Percentiles rank a stretch among this genome's conserved stretches.
Conservation (phyloP, 2,797 vertebrate species). For the Sciurus vulgaris region DNA sequence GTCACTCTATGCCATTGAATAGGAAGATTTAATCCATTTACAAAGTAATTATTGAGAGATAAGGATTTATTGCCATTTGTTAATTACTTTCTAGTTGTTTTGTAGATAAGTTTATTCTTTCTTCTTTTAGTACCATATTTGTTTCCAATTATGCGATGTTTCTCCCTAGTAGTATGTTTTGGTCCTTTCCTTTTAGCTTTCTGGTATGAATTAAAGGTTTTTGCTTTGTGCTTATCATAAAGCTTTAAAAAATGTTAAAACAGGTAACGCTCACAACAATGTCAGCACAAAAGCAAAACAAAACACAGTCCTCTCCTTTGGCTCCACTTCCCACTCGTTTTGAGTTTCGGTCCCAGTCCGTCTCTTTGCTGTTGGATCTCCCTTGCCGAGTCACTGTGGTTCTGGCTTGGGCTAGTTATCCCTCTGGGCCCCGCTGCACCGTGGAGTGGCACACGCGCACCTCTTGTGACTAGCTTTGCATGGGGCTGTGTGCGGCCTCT, state of each 20-base stretch:
- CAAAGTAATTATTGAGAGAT: background rate
- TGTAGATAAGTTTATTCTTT: background rate
- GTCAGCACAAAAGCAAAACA: background rate
- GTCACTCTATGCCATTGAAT: background rate
- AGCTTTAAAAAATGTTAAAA: background rate
- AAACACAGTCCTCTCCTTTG: background rate
- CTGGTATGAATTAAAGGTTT: background rate
- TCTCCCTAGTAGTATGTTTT: background rate
- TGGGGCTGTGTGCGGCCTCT: no score
- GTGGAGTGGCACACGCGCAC: no score
- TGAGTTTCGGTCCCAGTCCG: no score
- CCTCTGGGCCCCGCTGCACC: fast-evolving
- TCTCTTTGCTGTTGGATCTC: background rate
- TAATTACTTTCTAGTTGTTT: background rate
- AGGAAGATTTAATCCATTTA: background rate
- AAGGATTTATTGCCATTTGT: background rate
- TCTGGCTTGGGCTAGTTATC: no score
- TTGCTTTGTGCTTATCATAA: background rate
- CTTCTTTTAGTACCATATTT: background rate
- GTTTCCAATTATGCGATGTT: background rate
- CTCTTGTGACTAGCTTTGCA: no score
- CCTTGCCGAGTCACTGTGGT: background rate
- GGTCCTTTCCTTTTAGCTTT: background rate
- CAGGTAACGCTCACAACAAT: background rate
- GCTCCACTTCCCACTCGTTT: no score